Base-by-base conservation (phyloP, 2,113 vertebrate genomes). In the Tauraco erythrolophus region DNA sequence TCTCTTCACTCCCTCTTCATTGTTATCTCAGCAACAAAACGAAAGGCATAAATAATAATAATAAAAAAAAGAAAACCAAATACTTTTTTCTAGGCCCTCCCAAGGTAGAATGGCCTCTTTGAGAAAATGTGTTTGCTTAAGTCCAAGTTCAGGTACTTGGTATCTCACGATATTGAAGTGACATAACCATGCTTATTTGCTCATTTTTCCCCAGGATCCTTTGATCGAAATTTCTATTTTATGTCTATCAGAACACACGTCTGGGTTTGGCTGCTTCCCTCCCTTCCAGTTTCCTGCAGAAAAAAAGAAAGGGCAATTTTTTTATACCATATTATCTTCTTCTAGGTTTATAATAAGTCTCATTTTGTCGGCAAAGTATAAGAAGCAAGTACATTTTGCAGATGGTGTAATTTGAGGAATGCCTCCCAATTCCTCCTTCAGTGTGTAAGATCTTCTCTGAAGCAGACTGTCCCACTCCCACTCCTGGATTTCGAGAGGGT, bases 341-440 rank as follows among this genome's bases (percentile, higher is more conserved):
- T 65, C 58, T 75, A 70, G 76, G 75, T 76, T 74, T 86, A 84
- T 87, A 91, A 30, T 76, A 60, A 91, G 91, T 84, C 65, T 94
- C 92, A 92, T 89, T 95, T 92, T 91, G 72, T 91, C 60, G 89
- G 91, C 69, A 89, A 69, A 92, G 90, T 31, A 41, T 12, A 60
- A 86, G 79, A 57, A 92, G 45, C 17, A n/a, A 66, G 76, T 15
- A 50, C n/a, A 80, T 65, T 78, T 74, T 89, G 83, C 95, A 96
- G 94, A 95, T 97, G 94, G 92, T 96, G 77, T 60, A 87, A 94
- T 91, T 62, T 84, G 79, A 97, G 94, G 94, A 91, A 96, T 94
- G 87, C 93, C 93, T 95, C 89, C 84, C 46, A 70, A 30, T 81
- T 89, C 91, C 60, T 89, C 41, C 76, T 94, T 60, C 72, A 58